These are phyloP conservation scores for Sebastes schlegelii DNA, from an alignment of 2,113 vertebrate species.

Conservation along the genomic window DNA sequence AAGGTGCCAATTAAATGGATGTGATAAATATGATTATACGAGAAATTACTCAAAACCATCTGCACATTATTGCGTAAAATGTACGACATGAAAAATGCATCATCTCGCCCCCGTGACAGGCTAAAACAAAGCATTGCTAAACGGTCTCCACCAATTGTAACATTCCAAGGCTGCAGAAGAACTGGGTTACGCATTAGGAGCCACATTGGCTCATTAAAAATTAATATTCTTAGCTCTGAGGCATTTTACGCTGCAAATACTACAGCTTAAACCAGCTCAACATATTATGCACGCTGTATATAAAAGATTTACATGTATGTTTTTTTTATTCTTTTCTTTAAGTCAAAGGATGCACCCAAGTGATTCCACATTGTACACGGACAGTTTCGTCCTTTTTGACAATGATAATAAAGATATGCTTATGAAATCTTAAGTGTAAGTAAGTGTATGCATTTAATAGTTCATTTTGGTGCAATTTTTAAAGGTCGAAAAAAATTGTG, in stretches of 20 bases:
- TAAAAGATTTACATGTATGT: neutral
- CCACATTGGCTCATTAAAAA: neutral
- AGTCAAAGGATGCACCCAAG: too few species aligned
- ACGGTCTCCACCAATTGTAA: neutral
- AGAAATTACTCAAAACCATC: slow-evolving; percentile 1
- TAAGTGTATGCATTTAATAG: neutral
- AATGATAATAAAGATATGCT: too few species aligned
- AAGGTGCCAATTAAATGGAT: too few species aligned
- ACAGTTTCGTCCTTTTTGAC: too few species aligned
- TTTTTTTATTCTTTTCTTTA: too few species aligned
- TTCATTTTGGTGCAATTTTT: neutral
- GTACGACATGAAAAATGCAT: neutral
- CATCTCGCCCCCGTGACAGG: neutral
- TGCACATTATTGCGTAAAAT: neutral
- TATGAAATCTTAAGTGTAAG: neutral
- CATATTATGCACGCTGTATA: neutral
- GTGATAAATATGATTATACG: neutral
- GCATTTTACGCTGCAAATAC: neutral
- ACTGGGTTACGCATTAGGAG: neutral
- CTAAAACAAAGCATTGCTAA: neutral
- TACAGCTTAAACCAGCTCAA: neutral
- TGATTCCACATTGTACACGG: too few species aligned
- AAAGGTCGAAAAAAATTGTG: too few species aligned
- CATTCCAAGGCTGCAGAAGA: neutral
- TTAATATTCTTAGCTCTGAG: neutral